Evolutionary conservation across 2,113 vertebrate genomes (phyloP), one percentile per base, ranked within the genome.

Genomic region (Micronycteris hirsuta): DNA sequence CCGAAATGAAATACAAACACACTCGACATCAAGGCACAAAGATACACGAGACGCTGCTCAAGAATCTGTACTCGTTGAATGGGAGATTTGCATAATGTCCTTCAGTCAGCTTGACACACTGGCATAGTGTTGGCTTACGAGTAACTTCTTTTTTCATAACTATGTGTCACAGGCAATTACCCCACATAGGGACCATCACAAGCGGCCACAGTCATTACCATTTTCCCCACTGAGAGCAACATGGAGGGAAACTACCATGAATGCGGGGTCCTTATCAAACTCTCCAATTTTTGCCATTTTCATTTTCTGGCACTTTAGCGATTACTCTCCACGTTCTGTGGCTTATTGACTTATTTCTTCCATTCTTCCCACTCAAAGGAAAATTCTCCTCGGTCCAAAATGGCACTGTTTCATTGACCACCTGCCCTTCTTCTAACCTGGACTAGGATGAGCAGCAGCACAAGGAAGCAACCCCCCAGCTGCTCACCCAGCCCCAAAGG

Each of bases 401-500:
- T 4, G 43, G 22, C 15, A 3, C 12, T 12, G 83, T 36, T 56
- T 41, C 24, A 11, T 15, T 73, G 80, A 61, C 22, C 20, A 28
- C 33, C n/a, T 73, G 28, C 38, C 13, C n/a, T 86, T 73, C 96
- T 54, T 3, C 10, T 43, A 15, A 4, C 26, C 8, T 8, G 20
- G 31, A 22, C 26, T 49, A 16, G 11, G 0, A 41, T 0, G 7
- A 33, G 22, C 63, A 33, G 15, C 17, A 4, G 43, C 19, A 6
- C 9, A 6, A 67, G 33, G 14, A 56, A 15, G 0, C 3, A 28
- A 15, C 1, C 3, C 56, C 38, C 68, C 0, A 26, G 4, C 24
- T 1, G 0, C 10, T 9, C 3, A 4, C 0, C n/a, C n/a, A 16
- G 9, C 0, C 20, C 61, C 8, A 2, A 1, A 5, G 52, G 10